A percentile compares a stretch with the other conserved stretches of the same genome.
Evolutionary conservation across 2,888 invertebrate species (phyloP).

Genomic region (Adineta ricciae): DNA sequence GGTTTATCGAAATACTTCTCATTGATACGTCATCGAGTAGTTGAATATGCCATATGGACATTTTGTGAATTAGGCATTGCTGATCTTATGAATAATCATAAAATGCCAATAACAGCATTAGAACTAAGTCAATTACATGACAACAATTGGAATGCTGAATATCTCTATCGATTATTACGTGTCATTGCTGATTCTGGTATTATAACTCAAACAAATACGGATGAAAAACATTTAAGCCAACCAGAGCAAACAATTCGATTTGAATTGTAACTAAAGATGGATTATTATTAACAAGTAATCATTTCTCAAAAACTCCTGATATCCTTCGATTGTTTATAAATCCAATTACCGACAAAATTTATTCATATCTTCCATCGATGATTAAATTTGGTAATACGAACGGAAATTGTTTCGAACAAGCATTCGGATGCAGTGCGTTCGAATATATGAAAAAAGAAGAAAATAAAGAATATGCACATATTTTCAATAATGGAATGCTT

Average conservation of each 20-base stretch:
- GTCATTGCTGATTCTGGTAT: not conserved
- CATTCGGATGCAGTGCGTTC: not conserved
- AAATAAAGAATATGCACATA: not conserved
- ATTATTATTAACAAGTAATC: not conserved
- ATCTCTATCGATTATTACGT: not conserved
- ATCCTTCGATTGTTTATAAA: not conserved
- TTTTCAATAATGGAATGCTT: not conserved
- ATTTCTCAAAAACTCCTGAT: not conserved
- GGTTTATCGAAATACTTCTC: too few relatives aligned
- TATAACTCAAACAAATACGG: not conserved
- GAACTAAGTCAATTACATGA: not conserved
- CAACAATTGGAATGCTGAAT: not conserved
- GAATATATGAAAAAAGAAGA: slow-evolving; percentile 5
- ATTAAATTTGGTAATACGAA: not conserved
- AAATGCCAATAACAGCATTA: too few relatives aligned
- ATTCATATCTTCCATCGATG: not conserved
- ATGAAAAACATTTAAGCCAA: not conserved
- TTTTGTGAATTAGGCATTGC: too few relatives aligned
- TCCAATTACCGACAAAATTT: not conserved
- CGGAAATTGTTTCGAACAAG: not conserved
- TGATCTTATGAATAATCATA: too few relatives aligned
- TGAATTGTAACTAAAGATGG: too few relatives aligned
- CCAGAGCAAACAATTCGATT: not conserved
- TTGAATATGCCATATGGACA: too few relatives aligned
- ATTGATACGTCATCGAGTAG: too few relatives aligned